A percentile compares a stretch with the other conserved stretches of the same genome.
Evolutionary conservation across 2,888 invertebrate species (phyloP).

Genomic region (Platynereis dumerilii): DNA sequence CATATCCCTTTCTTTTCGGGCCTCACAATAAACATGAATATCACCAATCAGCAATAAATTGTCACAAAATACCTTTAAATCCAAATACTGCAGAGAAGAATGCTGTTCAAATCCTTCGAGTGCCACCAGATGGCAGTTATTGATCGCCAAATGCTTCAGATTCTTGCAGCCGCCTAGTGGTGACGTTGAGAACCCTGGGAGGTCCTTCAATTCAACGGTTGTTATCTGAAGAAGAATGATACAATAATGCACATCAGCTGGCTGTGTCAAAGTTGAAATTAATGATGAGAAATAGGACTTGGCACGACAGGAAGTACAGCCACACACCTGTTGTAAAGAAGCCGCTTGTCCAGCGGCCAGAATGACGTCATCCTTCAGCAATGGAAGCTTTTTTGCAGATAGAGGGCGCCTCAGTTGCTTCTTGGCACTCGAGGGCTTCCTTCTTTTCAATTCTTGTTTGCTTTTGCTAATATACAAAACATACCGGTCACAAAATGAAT

Average conservation of each 20-base stretch:
- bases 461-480: slow-evolving; percentile 45
- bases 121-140: slow-evolving; percentile 47
- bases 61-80: slow-evolving; percentile 50
- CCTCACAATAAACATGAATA: too few species aligned
- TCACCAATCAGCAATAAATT: too few species aligned
- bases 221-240: slow-evolving; percentile 45
- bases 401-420: slow-evolving; percentile 47
- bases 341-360: slow-evolving; percentile 45
- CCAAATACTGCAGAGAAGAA: slow-evolving; percentile 49
- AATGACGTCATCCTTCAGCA: slow-evolving; percentile 44
- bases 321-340: slow-evolving; percentile 48
- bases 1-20: too few species aligned
- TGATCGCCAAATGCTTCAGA: slow-evolving; percentile 49
- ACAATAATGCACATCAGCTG: neutral
- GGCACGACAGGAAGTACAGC: too few species aligned
- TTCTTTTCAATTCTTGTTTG: slow-evolving; percentile 12
- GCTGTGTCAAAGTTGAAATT: too few species aligned
- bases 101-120: slow-evolving; percentile 54
- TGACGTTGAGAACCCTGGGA: slow-evolving; percentile 52
- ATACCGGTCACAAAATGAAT: neutral
- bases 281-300: neutral
- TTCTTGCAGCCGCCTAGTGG: slow-evolving; percentile 51
- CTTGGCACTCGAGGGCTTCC: slow-evolving; percentile 29
- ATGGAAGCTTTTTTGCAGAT: slow-evolving; percentile 52
- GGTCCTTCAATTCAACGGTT: slow-evolving; percentile 52